Conservation (phyloP, 1,140 invertebrate species). For the Zaprionus davidi region DNA sequence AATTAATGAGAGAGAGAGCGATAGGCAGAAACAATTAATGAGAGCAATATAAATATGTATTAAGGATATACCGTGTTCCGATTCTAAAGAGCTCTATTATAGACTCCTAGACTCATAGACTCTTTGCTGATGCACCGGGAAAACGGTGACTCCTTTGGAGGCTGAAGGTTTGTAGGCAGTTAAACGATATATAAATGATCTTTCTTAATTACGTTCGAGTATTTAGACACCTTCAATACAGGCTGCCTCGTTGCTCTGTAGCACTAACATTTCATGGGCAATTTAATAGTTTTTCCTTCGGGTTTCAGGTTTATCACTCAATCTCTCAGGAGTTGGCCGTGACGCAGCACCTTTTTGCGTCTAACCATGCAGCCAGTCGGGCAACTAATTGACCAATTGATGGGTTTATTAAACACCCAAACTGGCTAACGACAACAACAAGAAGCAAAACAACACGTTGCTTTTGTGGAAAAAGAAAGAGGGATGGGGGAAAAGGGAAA, state of each 20-base stretch:
- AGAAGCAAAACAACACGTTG: constrained; percentile 7
- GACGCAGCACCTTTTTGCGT: constrained; percentile 15
- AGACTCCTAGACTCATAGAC: too few species aligned
- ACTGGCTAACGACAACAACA: constrained; percentile 30
- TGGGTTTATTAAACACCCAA: constrained; percentile 69
- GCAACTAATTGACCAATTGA: constrained; percentile 77
- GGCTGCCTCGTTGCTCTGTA: background rate
- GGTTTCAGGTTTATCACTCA: constrained; percentile 12
- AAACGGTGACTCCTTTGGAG: background rate
- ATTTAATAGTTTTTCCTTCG: constrained; percentile 7
- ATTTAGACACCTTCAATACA: background rate
- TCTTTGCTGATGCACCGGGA: background rate
- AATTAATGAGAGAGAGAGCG: too few species aligned
- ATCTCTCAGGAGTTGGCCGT: constrained; percentile 10
- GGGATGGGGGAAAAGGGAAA: background rate
- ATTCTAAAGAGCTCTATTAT: too few species aligned
- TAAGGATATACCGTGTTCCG: background rate
- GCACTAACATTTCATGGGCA: background rate
- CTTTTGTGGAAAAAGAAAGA: background rate
- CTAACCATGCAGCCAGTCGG: constrained; percentile 31
- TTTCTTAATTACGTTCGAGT: background rate
- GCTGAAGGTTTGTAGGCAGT: background rate
- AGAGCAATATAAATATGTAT: background rate
- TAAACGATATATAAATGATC: background rate
- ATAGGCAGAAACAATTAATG: too few species aligned